These are phyloP conservation scores for Bostrychus sinensis DNA, from an alignment of 2,113 vertebrate genomes.

Conservation along the genomic window DNA sequence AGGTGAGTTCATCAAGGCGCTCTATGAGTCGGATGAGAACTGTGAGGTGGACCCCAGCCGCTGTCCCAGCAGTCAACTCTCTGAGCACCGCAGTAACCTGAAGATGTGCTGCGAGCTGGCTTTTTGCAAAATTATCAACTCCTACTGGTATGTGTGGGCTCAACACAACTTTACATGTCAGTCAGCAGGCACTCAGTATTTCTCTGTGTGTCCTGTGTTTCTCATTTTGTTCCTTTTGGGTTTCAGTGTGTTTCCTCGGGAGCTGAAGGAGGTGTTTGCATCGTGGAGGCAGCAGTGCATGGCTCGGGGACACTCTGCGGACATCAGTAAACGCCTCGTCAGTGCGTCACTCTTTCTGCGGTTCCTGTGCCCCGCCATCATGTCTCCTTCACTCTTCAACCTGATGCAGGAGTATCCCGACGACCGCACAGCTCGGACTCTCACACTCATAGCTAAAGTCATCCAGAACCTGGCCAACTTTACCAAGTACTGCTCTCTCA, in stretches of 20 bases:
- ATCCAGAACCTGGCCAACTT: slow-evolving; percentile 99
- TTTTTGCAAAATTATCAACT: slow-evolving; percentile 99
- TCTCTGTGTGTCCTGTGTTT: no score
- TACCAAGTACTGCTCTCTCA: slow-evolving; percentile 83
- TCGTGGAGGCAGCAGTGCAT: slow-evolving; percentile 94
- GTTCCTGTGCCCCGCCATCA: slow-evolving; percentile 96
- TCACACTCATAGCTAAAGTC: slow-evolving; percentile 97
- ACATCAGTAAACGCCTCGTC: slow-evolving; percentile 93
- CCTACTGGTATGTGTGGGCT: slow-evolving; percentile 98
- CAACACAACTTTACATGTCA: no score
- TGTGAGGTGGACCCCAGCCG: slow-evolving; percentile 94
- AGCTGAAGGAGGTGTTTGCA: slow-evolving; percentile 95
- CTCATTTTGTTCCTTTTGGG: not conserved
- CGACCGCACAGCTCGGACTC: slow-evolving; percentile 90
- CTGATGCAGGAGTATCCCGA: slow-evolving; percentile 97
- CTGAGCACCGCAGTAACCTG: slow-evolving; percentile 93
- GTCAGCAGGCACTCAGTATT: no score
- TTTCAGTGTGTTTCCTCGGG: slow-evolving; percentile 91
- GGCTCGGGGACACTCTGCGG: slow-evolving; percentile 84
- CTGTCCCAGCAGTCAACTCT: slow-evolving; percentile 84
- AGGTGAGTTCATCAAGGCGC: slow-evolving; percentile 96
- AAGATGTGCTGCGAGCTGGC: slow-evolving; percentile 98
- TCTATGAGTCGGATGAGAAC: slow-evolving; percentile 97
- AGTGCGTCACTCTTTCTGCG: slow-evolving; percentile 95
- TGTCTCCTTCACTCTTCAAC: slow-evolving; percentile 96